These are phyloP conservation scores for Esox lucius DNA, from an alignment of 2,797 vertebrate species.

Conservation along the genomic window DNA sequence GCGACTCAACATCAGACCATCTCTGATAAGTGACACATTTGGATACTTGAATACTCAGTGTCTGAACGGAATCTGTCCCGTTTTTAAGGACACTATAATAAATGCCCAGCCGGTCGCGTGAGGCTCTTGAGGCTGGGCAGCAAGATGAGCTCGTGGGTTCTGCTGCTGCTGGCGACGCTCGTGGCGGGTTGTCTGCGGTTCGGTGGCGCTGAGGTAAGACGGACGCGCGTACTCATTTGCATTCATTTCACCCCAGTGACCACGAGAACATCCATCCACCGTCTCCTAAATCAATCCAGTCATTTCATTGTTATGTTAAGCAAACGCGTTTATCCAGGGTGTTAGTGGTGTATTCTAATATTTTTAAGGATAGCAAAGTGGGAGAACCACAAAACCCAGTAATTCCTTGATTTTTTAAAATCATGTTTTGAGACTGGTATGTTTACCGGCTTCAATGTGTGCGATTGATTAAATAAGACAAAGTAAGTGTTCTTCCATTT, in stretches of 20 bases:
- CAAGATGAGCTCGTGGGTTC: constrained; percentile 71
- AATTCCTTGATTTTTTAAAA: too few species aligned
- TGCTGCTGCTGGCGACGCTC: constrained; percentile 68
- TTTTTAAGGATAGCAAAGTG: too few species aligned
- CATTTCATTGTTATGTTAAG: not conserved
- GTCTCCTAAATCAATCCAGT: not conserved
- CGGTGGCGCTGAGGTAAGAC: constrained; percentile 70
- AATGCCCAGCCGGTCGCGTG: constrained; percentile 72
- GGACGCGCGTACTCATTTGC: too few species aligned
- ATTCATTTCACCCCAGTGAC: not conserved
- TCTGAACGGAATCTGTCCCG: not conserved
- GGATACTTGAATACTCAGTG: constrained; percentile 39
- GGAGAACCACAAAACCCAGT: too few species aligned
- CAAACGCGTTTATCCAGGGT: too few species aligned
- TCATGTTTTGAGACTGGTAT: too few species aligned
- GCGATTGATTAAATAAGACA: too few species aligned
- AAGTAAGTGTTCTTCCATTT: not conserved
- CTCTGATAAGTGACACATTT: constrained; percentile 45
- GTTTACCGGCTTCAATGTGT: too few species aligned
- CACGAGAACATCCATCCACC: not conserved
- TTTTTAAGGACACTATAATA: constrained; percentile 32
- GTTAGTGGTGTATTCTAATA: too few species aligned
- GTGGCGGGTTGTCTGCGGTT: constrained; percentile 59
- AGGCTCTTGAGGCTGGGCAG: constrained; percentile 72
- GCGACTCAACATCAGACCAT: constrained; percentile 34